Base-by-base conservation (phyloP, 1,140 invertebrate species). In the Theocolax elegans region DNA sequence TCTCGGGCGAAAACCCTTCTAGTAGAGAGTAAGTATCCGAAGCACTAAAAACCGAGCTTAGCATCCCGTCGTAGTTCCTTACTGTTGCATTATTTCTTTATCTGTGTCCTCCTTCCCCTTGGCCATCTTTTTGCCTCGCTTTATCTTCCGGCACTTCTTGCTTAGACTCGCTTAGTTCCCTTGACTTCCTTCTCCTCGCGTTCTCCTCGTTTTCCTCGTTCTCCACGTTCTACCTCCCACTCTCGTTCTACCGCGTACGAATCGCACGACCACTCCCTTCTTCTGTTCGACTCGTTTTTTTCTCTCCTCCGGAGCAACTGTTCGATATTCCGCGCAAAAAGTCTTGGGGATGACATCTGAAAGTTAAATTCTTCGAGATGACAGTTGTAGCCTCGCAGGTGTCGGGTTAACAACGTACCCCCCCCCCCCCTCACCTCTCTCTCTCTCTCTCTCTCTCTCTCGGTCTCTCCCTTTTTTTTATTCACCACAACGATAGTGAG, bases 211-310 rank as follows among this genome's bases (percentile, higher is more conserved):
- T 65, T 51, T 27, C 29, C 15, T 9, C n/a, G 1, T 19, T n/a
- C n/a, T 9, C 21, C 35, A n/a, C 15, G 13, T 12, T 27, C 38
- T 40, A 17, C 38, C 17, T 31, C 29, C 48, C 31, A 8, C 10
- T 66, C 25, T 54, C 64, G 35, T 29, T 56, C 27, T 54, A 49
- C 31, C 49, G 31, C 46, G 48, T 49, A 49, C 60, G 31, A 63
- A 23, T n/a, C n/a, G 27, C 15, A 17, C 40, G 40, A 27, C 56
- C n/a, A 40, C 15, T 17, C 13, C 12, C 40, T 19, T 9, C 21
- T n/a, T 59, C 56, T 29, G n/a, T n/a, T n/a, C n/a, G n/a, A n/a
- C n/a, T n/a, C n/a, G n/a, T 51, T 49, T 19, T 29, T 15, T 25
- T 4, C 31, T 10, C 19, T 21, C 48, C 29, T 17, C 7, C 6